Conservation (phyloP, 2,888 invertebrate species). For the Psylliodes chrysocephalus region DNA sequence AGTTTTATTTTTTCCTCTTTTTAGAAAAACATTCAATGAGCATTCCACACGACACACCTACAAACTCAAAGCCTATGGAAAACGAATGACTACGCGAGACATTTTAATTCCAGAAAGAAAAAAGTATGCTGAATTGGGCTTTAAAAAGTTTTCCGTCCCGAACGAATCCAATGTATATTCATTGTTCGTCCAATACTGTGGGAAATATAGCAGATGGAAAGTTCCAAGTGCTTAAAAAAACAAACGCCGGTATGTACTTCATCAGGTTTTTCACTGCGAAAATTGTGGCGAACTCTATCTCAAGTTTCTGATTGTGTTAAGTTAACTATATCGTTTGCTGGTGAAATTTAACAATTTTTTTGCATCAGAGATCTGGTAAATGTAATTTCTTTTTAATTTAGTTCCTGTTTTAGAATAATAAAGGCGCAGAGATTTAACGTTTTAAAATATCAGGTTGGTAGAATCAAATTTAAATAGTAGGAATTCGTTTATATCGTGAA, state of each 20-base stretch:
- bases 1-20: no score
- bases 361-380: no score
- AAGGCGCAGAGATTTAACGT: no score
- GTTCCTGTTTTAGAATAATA: no score
- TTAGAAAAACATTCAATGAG: no score
- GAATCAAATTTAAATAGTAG: no score
- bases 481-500: no score
- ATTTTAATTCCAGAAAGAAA: constrained; percentile 1
- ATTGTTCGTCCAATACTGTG: constrained; percentile 22
- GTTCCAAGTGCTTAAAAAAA: constrained; percentile 21
- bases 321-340: background rate
- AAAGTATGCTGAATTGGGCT: constrained; percentile 2
- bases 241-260: constrained; percentile 11
- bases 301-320: constrained; percentile 6
- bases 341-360: background rate
- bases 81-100: no score
- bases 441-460: no score
- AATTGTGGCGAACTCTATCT: background rate
- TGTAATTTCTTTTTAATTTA: no score
- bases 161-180: constrained; percentile 15
- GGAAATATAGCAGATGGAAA: constrained; percentile 25
- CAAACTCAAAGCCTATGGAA: no score
- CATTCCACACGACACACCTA: no score
- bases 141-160: constrained; percentile 20
- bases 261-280: constrained; percentile 1